Evolutionary conservation across 2,888 invertebrate genomes (phyloP), one percentile per base, ranked within the genome.

Genomic region (Zootermopsis nevadensis): DNA sequence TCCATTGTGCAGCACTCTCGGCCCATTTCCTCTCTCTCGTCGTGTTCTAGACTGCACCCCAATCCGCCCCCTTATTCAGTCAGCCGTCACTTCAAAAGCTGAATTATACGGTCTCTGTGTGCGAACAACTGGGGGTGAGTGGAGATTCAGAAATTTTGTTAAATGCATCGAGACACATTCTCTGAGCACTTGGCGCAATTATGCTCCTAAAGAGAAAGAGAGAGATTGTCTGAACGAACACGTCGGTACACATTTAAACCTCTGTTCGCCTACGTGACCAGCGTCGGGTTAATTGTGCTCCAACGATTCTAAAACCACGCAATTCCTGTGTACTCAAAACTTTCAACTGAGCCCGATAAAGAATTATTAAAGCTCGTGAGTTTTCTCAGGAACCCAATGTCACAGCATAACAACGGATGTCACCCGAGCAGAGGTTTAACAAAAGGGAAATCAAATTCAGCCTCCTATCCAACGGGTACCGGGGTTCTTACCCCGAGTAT

Each of bases 51-150:
- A 22, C 77, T 53, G 48, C 31, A 8, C 77, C 79, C 33, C 10
- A 22, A 48, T 53, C 77, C 31, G 2, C 77, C 79, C 33, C 10
- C 24, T 12, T 55, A 19, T 31, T 55, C 15, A 35, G 22, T 30
- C 22, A 38, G 30, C 22, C 80, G 27, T 42, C 69, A 67, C 77
- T 79, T 79, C 79, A 79, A 79, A 79, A 79, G 79, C 60, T 60
- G 79, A 77, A 82, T 72, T 82, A 76, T 76, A 53, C 35, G 35
- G 35, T 76, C 48, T 72, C 76, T 76, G 72, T 33, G 33, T 24
- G 67, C 42, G 80, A 80, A 80, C 66, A 80, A 80, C 69, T 42
- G 48, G 72, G n/a, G 69, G 33, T 69, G 33, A 74, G 72, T 72
- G 72, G 72, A 74, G 74, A n/a, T 22, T 38, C 38, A 74, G 74